Conservation (phyloP, 2,888 invertebrate species). For the Archaeoteleia sp. region DNA sequence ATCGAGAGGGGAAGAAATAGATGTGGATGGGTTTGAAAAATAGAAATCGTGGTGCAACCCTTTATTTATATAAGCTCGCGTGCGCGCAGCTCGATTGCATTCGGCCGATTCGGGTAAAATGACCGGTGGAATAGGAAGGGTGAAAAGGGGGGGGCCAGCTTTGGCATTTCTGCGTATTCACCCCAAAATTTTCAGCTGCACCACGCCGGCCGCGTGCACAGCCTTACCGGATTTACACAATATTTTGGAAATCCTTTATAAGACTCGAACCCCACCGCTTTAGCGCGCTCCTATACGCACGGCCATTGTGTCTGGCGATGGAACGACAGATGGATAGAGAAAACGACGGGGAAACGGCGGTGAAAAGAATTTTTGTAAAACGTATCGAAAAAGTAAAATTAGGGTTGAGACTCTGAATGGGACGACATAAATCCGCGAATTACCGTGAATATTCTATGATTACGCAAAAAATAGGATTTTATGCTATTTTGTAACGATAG, state of each 20-base stretch:
- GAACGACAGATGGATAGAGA: conserved; percentile 66
- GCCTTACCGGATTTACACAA: conserved; percentile 72
- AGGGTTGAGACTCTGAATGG: conserved; percentile 63
- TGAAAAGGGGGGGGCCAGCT: conserved; percentile 43
- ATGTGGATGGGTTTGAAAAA: conserved; percentile 32
- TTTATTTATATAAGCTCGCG: conserved; percentile 70
- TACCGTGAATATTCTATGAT: conserved; percentile 36
- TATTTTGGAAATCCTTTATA: conserved; percentile 75
- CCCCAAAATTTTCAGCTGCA: conserved; percentile 73
- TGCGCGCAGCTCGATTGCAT: conserved; percentile 49
- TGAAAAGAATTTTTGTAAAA: conserved; percentile 63
- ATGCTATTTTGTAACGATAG: too few species aligned
- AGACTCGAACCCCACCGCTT: conserved; percentile 56
- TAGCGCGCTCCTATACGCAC: conserved; percentile 49
- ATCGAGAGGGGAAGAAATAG: conserved; percentile 6
- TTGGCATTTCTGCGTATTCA: conserved; percentile 65
- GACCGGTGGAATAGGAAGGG: conserved; percentile 55
- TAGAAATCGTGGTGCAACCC: conserved; percentile 64
- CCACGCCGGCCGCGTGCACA: conserved; percentile 51
- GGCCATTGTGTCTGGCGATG: conserved; percentile 57
- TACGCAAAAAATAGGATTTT: too few species aligned
- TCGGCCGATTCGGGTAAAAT: conserved; percentile 47
- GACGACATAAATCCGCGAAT: conserved; percentile 30
- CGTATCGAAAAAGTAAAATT: conserved; percentile 66
- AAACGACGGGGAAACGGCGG: conserved; percentile 42